These are phyloP conservation scores for Ictalurus punctatus DNA, from an alignment of 2,113 vertebrate genomes.

Conservation along the genomic window DNA sequence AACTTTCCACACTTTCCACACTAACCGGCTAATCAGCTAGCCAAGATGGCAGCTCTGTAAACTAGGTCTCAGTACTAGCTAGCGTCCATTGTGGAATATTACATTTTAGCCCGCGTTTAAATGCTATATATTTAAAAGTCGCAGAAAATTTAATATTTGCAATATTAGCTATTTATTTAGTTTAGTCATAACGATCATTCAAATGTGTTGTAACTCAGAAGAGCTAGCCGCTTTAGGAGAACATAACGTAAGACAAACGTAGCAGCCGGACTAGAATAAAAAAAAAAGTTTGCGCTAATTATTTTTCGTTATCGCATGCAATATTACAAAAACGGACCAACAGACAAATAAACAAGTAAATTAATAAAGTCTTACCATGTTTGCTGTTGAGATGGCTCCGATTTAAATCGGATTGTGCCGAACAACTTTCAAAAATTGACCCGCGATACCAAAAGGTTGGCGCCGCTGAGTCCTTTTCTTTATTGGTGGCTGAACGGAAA, in stretches of 20 bases:
- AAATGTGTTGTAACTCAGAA: too few species aligned
- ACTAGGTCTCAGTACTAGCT: neutral
- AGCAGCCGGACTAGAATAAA: neutral
- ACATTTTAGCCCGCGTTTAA: neutral
- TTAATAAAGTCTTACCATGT: slow-evolving; percentile 69
- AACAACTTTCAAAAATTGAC: slow-evolving; percentile 67
- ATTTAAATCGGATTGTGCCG: slow-evolving; percentile 68
- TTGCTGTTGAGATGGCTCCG: slow-evolving; percentile 74
- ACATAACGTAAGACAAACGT: slow-evolving; percentile 15
- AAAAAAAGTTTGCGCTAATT: neutral
- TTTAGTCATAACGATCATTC: neutral
- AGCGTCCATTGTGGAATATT: neutral
- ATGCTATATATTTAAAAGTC: neutral
- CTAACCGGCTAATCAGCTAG: neutral
- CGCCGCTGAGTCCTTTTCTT: slow-evolving; percentile 61
- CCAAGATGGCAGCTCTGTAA: neutral
- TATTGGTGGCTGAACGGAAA: slow-evolving; percentile 64
- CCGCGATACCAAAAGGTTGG: slow-evolving; percentile 51
- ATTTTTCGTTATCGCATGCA: neutral
- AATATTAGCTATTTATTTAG: neutral
- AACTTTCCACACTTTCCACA: neutral
- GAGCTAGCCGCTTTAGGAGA: neutral
- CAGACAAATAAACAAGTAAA: accelerated
- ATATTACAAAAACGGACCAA: neutral
- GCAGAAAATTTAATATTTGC: neutral